phyloP scores from a whole-genome alignment of 2,797 vertebrate genomes.

The Neostethus bicornis region DNA sequence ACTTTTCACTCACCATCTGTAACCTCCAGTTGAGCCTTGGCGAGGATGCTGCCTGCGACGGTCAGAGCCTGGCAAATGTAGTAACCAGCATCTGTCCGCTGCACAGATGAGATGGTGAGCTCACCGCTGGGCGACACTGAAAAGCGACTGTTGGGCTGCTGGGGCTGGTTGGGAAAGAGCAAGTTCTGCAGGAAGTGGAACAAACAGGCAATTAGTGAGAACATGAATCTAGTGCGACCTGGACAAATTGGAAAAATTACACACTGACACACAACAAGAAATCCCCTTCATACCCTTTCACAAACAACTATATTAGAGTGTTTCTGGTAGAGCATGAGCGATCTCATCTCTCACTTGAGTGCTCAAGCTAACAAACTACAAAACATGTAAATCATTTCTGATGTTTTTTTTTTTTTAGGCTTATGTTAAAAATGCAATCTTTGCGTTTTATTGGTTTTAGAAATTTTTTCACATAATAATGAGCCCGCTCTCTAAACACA shows the following conservation, averaged over 20 bases:
- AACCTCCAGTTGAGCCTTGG: conserved; percentile 98
- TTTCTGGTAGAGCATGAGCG: conserved; percentile 35
- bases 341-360: conserved; percentile 35
- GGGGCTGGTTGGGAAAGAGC: conserved; percentile 97
- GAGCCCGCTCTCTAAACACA: conserved; percentile 11
- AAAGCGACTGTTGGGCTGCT: conserved; percentile 92
- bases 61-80: conserved; percentile 99
- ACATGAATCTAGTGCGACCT: conserved; percentile 42
- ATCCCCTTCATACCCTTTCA: conserved; percentile 23
- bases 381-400: conserved; percentile 34
- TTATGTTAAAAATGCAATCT: conserved; percentile 20
- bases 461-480: conserved; percentile 1
- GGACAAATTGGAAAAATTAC: conserved; percentile 44
- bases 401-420: conserved; percentile 27
- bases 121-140: conserved; percentile 93
- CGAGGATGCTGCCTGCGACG: conserved; percentile 97
- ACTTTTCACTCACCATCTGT: conserved; percentile 89
- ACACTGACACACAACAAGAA: conserved; percentile 1
- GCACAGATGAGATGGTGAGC: conserved; percentile 93
- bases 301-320: conserved; percentile 15
- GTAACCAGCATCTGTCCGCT: conserved; percentile 93
- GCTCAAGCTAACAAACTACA: conserved; percentile 40
- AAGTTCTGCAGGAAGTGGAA: conserved; percentile 85
- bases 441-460: background rate
- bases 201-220: conserved; percentile 58